Percentiles rank a stretch among this genome's conserved stretches.
Evolutionary conservation across 2,113 vertebrate species (phyloP).

Genomic region (Hirundichthys speculiger): DNA sequence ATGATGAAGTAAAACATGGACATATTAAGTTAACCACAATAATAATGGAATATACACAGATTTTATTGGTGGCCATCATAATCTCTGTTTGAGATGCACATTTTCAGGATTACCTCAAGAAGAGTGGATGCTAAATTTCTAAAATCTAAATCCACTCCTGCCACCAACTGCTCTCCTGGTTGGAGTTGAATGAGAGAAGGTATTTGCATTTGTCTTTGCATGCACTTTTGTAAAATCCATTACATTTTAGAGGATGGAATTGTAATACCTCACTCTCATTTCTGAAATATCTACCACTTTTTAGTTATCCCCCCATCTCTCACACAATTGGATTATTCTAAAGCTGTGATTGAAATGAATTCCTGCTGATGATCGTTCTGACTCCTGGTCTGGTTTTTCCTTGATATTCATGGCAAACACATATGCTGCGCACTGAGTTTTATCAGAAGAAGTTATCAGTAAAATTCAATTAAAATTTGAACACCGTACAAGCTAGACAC

Average conservation of each 20-base stretch:
- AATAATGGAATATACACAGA: too few species aligned
- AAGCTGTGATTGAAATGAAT: conserved; percentile 48
- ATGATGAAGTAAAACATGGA: too few species aligned
- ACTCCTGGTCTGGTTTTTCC: conserved; percentile 2
- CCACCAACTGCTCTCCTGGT: conserved; percentile 47
- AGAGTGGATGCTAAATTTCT: too few species aligned
- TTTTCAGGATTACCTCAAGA: too few species aligned
- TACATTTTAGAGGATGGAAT: conserved; percentile 5
- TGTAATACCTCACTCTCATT: background rate
- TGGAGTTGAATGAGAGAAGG: conserved; percentile 35
- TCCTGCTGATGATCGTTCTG: conserved; percentile 38
- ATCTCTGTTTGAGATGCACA: too few species aligned
- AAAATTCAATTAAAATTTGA: conserved; percentile 54
- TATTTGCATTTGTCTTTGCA: conserved; percentile 19
- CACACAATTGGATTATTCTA: conserved; percentile 14
- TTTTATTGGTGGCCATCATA: too few species aligned
- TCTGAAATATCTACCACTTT: conserved; percentile 24
- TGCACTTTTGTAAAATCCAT: conserved; percentile 12
- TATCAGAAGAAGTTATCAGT: conserved; percentile 59
- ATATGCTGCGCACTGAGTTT: conserved; percentile 55
- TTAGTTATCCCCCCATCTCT: background rate
- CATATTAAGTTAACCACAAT: too few species aligned
- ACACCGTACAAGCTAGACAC: conserved; percentile 33
- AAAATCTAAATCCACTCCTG: too few species aligned
- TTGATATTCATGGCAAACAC: conserved; percentile 61